Base-by-base conservation (phyloP, 2,888 invertebrate genomes). In the Chrysodeixis includens region DNA sequence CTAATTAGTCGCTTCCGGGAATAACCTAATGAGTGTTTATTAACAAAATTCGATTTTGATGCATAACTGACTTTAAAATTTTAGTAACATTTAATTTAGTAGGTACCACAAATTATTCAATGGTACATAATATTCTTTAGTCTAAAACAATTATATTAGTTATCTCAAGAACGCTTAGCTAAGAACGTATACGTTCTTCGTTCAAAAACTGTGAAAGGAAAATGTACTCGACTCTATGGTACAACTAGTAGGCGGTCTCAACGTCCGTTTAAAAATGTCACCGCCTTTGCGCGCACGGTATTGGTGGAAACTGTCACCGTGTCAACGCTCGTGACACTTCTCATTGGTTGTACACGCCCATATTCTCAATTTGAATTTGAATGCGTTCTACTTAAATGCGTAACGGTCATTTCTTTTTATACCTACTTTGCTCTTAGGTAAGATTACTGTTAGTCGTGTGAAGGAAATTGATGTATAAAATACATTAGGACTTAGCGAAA, bases 251-350 rank as follows among this genome's bases (percentile, higher is more conserved):
- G 93, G 93, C 92, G 92, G 90, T 76, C 73, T 71, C 59, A 51
- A 69, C 77, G 85, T 87, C 90, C 92, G 91, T 92, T 86, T 87
- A 82, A 88, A 92, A 92, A 87, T 93, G 94, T 93, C 93, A 92
- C 89, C 87, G 85, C 88, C 89, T 87, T 85, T 79, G 68, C 58
- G 73, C 71, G 58, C 62, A 46, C 78, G 78, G 84, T 60, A 94
- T 94, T 95, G 94, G 95, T 76, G 76, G 85, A 85, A 93, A 92
- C 72, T 95, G 94, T 95, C 94, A 95, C 93, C 86, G 88, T 92
- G 93, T 92, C 91, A 85, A 91, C 86, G 79, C 83, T 89, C 89
- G 94, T 91, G 93, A 94, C 93, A 93, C 83, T 88, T 85, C 82
- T 84, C 78, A 92, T 93, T 93, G 92, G 93, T 63, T 71, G 70